Evolutionary conservation across 2,797 vertebrate genomes (phyloP), one percentile per base, ranked within the genome.

Genomic region (Microctenopoma stevenorrisi): DNA sequence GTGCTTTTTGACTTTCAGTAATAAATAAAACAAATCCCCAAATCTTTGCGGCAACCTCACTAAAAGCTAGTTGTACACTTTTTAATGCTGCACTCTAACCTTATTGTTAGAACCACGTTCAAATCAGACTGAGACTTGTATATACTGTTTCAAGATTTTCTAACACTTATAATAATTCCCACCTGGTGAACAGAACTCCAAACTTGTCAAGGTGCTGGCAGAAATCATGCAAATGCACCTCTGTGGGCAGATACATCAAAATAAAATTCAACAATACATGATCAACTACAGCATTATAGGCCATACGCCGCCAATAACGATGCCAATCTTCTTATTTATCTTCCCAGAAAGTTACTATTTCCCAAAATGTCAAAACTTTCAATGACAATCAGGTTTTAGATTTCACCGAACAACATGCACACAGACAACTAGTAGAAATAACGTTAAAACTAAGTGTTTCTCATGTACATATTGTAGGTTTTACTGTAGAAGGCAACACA

Each of bases 401-500:
- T 76, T 76, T 74, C 80, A 82, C 78, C 74, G 67, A 63, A 81
- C 43, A 69, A 86, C 85, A 86, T 84, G 83, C 83, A 85, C 71
- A 84, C 79, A 47, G 58, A 88, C 66, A 18, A 71, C 82, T 76
- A 81, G 18, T 48, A 54, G 37, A 72, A 75, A 60, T 25, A 15
- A 53, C 47, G 48, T 46, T 14, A 33, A 60, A 60, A 69, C 56
- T 30, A 4, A 64, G 47, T 59, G 30, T 61, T 42, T 64, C 16
- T 70, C 14, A 11, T 63, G 63, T 76, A 68, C 22, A 2, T 62
- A 51, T 40, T 30, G 68, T 65, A 64, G 47, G 59, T 55, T 85
- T 64, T 38, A 64, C 65, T 82, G 62, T 72, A 59, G 84, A 93
- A 92, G 89, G 91, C 90, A 90, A 91, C 78, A 72, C 65, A 82